Base-by-base conservation (phyloP, 2,888 invertebrate genomes). In the Autographa gamma region DNA sequence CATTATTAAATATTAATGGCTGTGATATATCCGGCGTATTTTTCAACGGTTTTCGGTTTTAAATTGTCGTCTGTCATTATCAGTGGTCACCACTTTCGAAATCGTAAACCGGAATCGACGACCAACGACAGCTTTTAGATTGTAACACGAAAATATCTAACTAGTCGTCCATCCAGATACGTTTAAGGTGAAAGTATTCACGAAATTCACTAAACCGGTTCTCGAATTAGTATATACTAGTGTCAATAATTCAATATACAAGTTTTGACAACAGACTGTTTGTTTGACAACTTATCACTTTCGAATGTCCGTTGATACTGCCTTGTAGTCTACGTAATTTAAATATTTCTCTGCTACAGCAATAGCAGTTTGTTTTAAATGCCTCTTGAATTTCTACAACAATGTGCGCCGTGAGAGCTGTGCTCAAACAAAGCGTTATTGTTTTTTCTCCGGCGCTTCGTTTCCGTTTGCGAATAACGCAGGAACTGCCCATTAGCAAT, bases 1-100 rank as follows among this genome's bases (percentile, higher is more conserved):
- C 64, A 70, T 80, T 80, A 78, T 79, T 76, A 70, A 78, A 80
- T 72, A 68, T 70, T 41, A 79, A 63, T 76, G 69, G 62, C 69
- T 69, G 71, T 75, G 75, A 81, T 77, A 66, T 73, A 78, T 73
- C 60, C 68, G 61, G 60, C 71, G 25, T 63, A 78, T 79, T 76
- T 76, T 72, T 79, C 66, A 73, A 79, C 79, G 70, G 25, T 69
- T 75, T 80, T 76, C 68, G 62, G 84, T 88, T 86, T 86, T 81
- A 81, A 87, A 84, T 80, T 87, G 86, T 85, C 86, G 87, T 88
- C 83, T 85, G 82, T 89, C 85, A 86, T 85, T 90, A 89, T 86
- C 87, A 78, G 85, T 85, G 76, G 83, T 88, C 77, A 83, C 86
- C 74, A 89, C 92, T 93, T 93, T 93, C 93, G 87, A 92, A 92